Base-by-base conservation (phyloP, 2,888 invertebrate species). In the Hoplodrina ambigua region DNA sequence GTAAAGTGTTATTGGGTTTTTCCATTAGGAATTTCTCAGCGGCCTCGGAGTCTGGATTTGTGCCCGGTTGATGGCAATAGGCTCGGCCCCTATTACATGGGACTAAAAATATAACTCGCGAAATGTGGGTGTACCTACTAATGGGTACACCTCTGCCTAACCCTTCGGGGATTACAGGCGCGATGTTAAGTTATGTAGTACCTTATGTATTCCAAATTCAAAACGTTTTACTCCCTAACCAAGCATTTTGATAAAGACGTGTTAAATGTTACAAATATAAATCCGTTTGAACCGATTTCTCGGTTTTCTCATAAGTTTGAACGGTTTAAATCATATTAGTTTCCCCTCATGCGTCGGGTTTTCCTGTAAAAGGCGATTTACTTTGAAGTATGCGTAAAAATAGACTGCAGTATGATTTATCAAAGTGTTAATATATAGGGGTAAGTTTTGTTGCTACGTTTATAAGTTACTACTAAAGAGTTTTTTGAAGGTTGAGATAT, bases 331-430 rank as follows among this genome's bases (percentile, higher is more conserved):
- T 80, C 80, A 69, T 71, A 73, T 82, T 69, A 78, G 50, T 78
- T 78, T 78, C 61, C 69, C 41, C 52, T 68, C 61, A 71, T 62
- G 61, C 71, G 30, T 59, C 66, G 65, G 20, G 70, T 69, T 81
- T 76, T 81, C 68, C 46, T 66, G 63, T 66, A 41, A 62, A 82
- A 81, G 66, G 68, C 72, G 60, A 81, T 81, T 77, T 84, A 65
- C 58, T 83, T 11, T 69, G 72, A 82, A 74, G 69, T 70, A 72
- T 77, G 69, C 62, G 71, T 83, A 77, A 81, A 83, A 81, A 83
- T 77, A 77, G 61, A 74, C 81, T 74, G 78, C 78, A 75, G 4
- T 20, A 10, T 66, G 41, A 70, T 82, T 70, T 81, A 84, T 77
- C 60, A 70, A 25, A 30, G 44, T 58, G 37, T 25, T 69, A 49